A percentile compares a stretch with the other conserved stretches of the same genome.
These are phyloP conservation scores for Lathronympha strigana DNA, from an alignment of 2,888 invertebrate species.

Conservation along the genomic window DNA sequence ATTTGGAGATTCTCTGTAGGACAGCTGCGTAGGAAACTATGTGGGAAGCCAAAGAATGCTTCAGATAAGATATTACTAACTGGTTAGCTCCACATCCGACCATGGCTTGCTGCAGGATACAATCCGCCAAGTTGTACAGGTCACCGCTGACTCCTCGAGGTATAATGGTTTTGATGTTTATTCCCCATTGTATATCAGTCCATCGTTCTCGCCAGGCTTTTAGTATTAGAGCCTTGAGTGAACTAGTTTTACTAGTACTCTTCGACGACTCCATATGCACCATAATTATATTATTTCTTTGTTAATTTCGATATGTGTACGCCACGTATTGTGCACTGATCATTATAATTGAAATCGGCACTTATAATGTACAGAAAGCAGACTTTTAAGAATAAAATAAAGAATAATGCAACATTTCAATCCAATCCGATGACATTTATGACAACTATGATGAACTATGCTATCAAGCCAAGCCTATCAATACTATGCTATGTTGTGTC, in stretches of 20 bases:
- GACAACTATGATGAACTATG: background rate
- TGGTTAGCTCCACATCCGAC: constrained; percentile 97
- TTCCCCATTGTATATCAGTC: constrained; percentile 98
- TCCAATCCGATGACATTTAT: background rate
- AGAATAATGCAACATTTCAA: background rate
- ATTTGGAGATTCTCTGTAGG: constrained; percentile 93
- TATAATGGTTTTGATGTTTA: constrained; percentile 95
- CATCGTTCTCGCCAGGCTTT: constrained; percentile 98
- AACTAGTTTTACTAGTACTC: constrained; percentile 92
- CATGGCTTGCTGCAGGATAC: constrained; percentile 96
- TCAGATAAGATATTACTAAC: constrained; percentile 95
- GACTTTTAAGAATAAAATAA: background rate
- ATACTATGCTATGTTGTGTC: too few species aligned
- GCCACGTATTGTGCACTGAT: constrained; percentile 1
- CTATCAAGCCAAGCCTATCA: too few species aligned
- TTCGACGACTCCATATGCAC: constrained; percentile 89
- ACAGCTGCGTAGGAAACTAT: constrained; percentile 96
- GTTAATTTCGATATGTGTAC: background rate
- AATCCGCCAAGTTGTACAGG: constrained; percentile 96
- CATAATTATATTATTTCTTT: constrained; percentile 44
- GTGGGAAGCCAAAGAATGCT: constrained; percentile 95
- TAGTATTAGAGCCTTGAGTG: constrained; percentile 90
- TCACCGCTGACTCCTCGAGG: constrained; percentile 97
- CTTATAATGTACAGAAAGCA: constrained; percentile 7
- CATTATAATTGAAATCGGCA: constrained; percentile 10